phyloP scores from a whole-genome alignment of 1,140 invertebrate genomes.

The Chelonus insularis region DNA sequence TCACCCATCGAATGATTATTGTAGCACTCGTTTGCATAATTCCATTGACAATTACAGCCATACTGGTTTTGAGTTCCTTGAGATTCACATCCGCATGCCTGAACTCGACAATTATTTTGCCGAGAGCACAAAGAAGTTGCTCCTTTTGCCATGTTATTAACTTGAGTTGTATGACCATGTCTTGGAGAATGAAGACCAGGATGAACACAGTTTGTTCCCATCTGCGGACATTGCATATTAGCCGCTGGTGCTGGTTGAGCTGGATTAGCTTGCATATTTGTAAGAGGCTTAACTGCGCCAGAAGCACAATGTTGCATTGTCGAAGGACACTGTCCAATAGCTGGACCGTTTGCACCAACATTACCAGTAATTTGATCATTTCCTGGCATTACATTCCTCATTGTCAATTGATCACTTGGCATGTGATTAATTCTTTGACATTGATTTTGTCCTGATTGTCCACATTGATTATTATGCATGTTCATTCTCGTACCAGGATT shows the following conservation, averaged over 20 bases:
- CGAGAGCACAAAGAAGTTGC: conserved; percentile 43
- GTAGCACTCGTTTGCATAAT: conserved; percentile 48
- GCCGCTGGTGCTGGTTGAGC: conserved; percentile 9
- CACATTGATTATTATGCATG: conserved; percentile 32
- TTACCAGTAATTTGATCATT: conserved; percentile 34
- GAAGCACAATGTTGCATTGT: conserved; percentile 40
- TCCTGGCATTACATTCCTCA: conserved; percentile 25
- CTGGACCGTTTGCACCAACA: conserved; percentile 25
- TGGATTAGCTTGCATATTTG: conserved; percentile 22
- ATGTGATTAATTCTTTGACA: conserved; percentile 30
- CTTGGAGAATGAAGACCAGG: conserved; percentile 34
- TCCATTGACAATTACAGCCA: conserved; percentile 51
- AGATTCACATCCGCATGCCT: conserved; percentile 38
- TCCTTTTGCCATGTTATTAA: conserved; percentile 26
- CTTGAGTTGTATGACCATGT: conserved; percentile 20
- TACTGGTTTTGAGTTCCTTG: conserved; percentile 39
- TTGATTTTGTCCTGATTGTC: conserved; percentile 25
- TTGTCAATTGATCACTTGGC: background rate
- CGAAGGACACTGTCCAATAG: conserved; percentile 30
- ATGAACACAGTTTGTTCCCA: conserved; percentile 42
- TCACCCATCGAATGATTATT: conserved; percentile 52
- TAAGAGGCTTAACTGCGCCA: conserved; percentile 30
- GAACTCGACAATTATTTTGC: conserved; percentile 47
- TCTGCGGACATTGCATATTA: conserved; percentile 37
- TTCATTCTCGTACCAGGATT: conserved; percentile 1